These are phyloP conservation scores for Lagorchestes hirsutus DNA, from an alignment of 2,797 vertebrate genomes.

Conservation along the genomic window DNA sequence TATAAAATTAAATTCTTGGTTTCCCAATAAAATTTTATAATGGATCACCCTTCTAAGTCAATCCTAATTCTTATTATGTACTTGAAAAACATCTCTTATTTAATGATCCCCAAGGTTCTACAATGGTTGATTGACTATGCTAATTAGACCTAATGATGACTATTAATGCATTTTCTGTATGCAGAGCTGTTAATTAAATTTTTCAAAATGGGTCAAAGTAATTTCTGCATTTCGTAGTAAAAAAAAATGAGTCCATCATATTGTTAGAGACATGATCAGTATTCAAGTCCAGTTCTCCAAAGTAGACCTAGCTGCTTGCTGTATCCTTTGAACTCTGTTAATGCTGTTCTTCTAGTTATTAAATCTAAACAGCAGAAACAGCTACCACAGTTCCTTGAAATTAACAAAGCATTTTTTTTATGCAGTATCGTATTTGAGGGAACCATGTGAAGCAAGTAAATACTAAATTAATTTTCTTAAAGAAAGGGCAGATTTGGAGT, in stretches of 20 bases:
- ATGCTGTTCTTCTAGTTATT: background rate
- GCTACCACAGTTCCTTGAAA: background rate
- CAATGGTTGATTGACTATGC: background rate
- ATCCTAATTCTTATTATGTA: background rate
- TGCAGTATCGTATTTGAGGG: background rate
- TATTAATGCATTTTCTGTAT: constrained; percentile 40
- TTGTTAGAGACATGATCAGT: background rate
- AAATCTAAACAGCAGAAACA: background rate
- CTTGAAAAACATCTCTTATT: constrained; percentile 2
- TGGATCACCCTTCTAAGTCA: constrained; percentile 36
- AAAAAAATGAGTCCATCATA: constrained; percentile 3
- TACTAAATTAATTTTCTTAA: constrained; percentile 49
- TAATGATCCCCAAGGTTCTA: constrained; percentile 34
- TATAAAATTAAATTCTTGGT: background rate
- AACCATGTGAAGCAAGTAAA: background rate
- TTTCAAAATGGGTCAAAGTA: constrained; percentile 31
- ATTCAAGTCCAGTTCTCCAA: background rate
- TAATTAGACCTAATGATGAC: constrained; percentile 35
- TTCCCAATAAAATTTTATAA: background rate
- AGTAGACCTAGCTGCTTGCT: constrained; percentile 3
- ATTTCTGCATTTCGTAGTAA: constrained; percentile 33
- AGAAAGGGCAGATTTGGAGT: constrained; percentile 53
- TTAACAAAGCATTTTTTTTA: background rate
- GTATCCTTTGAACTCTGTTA: background rate
- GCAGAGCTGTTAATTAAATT: background rate